Conservation (phyloP, 1,140 invertebrate species). For the Leptonema lineaticorne region DNA sequence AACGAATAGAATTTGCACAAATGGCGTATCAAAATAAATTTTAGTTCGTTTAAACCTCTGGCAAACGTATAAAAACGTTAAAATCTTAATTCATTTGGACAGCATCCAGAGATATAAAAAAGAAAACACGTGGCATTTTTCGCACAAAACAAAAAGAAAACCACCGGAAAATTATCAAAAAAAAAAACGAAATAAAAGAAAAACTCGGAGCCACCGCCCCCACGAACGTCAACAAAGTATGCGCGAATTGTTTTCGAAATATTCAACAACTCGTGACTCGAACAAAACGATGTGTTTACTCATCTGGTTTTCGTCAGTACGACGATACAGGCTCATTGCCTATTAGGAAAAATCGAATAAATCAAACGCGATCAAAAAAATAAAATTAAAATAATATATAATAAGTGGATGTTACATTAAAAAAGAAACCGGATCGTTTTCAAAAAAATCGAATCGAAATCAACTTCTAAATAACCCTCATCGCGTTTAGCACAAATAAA, state of each 20-base stretch:
- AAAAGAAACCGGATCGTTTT: too few relatives aligned
- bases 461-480: too few relatives aligned
- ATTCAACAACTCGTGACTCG: background rate
- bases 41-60: background rate
- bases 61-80: background rate
- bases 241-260: background rate
- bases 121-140: background rate
- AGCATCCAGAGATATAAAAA: background rate
- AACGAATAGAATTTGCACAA: too few relatives aligned
- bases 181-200: too few relatives aligned
- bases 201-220: background rate
- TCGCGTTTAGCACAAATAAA: too few relatives aligned
- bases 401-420: too few relatives aligned
- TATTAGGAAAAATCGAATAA: too few relatives aligned
- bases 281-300: background rate
- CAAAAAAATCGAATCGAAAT: too few relatives aligned
- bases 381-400: too few relatives aligned
- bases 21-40: too few relatives aligned
- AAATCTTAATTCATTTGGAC: background rate
- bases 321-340: background rate
- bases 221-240: background rate
- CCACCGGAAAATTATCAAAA: background rate
- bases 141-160: constrained; percentile 2
- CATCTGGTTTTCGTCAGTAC: background rate
- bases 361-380: too few relatives aligned